Percentiles rank a stretch among this genome's conserved stretches.
Evolutionary conservation across 2,113 vertebrate species (phyloP).

Genomic region (Aegithalos caudatus): DNA sequence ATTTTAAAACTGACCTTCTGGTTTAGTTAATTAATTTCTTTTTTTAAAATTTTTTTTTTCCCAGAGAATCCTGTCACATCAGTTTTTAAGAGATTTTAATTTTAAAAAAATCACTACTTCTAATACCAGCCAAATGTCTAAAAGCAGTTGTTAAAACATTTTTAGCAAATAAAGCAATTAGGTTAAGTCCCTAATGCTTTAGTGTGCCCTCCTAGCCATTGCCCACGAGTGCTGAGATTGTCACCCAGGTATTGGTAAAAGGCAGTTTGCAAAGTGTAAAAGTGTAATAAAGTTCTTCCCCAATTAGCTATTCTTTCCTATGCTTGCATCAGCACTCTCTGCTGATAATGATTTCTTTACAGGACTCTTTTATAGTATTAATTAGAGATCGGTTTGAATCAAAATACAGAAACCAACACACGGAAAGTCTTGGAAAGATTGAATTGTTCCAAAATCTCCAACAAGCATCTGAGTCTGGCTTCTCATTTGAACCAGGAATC

Average conservation of each 20-base stretch:
- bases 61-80: not conserved
- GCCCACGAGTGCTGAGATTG: not conserved
- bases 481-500: not conserved
- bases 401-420: not conserved
- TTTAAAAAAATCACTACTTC: slow-evolving; percentile 9
- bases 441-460: not conserved
- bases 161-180: slow-evolving; percentile 5
- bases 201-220: not conserved
- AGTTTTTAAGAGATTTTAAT: slow-evolving; percentile 40
- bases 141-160: slow-evolving; percentile 12
- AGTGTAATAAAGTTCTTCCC: not conserved
- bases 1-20: slow-evolving; percentile 73
- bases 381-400: not conserved
- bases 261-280: not conserved
- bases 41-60: not conserved
- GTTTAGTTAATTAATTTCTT: slow-evolving; percentile 68
- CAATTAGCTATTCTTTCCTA: not conserved
- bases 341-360: not conserved
- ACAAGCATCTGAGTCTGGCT: not conserved
- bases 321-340: not conserved
- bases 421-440: not conserved
- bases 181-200: not conserved
- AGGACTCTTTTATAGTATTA: not conserved
- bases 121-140: not conserved
- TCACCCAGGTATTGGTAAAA: not conserved